phyloP scores from a whole-genome alignment of 2,888 invertebrate genomes.

The Perdita meconis region DNA sequence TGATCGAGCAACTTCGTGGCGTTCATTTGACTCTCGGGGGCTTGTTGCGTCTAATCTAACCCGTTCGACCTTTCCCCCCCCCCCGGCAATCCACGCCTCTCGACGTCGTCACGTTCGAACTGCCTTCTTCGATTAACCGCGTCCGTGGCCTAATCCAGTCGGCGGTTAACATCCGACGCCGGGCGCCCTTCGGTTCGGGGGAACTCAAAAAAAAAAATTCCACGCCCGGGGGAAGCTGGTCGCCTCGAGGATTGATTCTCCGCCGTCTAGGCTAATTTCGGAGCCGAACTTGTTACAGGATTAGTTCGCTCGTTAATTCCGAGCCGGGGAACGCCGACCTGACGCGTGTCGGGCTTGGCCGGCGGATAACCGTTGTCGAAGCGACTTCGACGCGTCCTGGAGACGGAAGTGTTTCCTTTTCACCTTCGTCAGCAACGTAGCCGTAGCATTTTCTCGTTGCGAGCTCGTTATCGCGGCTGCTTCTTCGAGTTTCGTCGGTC shows the following conservation, averaged over 20 bases:
- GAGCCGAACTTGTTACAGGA: not conserved
- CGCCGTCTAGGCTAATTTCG: not conserved
- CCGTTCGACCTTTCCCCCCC: constrained; percentile 22
- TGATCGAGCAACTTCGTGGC: constrained; percentile 35
- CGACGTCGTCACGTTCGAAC: constrained; percentile 10
- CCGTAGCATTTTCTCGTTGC: too few relatives aligned
- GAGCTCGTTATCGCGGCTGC: too few relatives aligned
- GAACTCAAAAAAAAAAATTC: not conserved
- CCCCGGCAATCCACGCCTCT: constrained; percentile 11
- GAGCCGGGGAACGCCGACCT: not conserved
- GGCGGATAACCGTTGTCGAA: not conserved
- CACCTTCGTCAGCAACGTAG: too few relatives aligned
- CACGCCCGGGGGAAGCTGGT: not conserved
- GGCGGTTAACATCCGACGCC: not conserved
- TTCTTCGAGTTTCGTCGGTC: too few relatives aligned
- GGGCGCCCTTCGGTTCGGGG: not conserved
- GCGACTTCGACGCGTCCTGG: not conserved
- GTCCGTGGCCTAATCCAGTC: not conserved
- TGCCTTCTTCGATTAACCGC: constrained; percentile 14
- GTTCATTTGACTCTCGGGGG: constrained; percentile 35
- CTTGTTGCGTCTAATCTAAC: constrained; percentile 28
- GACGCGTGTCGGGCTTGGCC: not conserved
- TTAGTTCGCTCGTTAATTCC: constrained; percentile 14
- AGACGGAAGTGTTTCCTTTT: too few relatives aligned
- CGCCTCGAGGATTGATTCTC: not conserved